Base-by-base conservation (phyloP, 2,888 invertebrate genomes). In the Halictus ligatus region DNA sequence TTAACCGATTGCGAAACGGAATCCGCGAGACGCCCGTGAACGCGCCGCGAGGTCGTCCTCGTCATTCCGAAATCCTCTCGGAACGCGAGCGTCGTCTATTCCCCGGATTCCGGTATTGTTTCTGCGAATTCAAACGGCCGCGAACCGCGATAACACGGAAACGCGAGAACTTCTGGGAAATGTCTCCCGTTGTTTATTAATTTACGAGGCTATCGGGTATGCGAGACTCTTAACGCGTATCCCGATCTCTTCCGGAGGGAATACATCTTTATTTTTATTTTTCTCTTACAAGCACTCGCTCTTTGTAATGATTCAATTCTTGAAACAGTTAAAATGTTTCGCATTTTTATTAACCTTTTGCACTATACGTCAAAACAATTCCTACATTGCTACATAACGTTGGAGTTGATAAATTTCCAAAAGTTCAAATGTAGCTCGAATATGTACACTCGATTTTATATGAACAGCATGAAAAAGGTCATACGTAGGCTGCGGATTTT, bases 1-100 rank as follows among this genome's bases (percentile, higher is more conserved):
- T 8, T 54, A 75, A 80, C 77, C 40, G 58, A 67, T 69, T 50
- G 69, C 29, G 54, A 21, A 54, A 10, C 54, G 54, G 21, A 54
- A 54, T 54, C 21, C 54, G 21, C 21, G 29, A 15, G 60, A 60
- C 60, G 15, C 13, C 29, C 2, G 60, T 2, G 60, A 60, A 60
- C 60, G 21, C 54, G 54, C 21, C 10, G 60, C 60, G 60, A 64
- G 60, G 25, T 15, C 7, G 25, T 29, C 13, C 60, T 29, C 60
- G 25, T 29, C 60, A 15, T 64, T 64, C 29, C 60, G 29, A 6
- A 64, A 64, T 64, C 25, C 60, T 25, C 60, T 29, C 60, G 29
- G 29, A 64, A 64, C 60, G 13, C 29, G 6, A 15, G 60, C 15
- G 29, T 29, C 29, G 29, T 15, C 29, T 64, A 64, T 29, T 64